Conservation (phyloP, 2,797 vertebrate genomes). For the Cetoscarus ocellatus region DNA sequence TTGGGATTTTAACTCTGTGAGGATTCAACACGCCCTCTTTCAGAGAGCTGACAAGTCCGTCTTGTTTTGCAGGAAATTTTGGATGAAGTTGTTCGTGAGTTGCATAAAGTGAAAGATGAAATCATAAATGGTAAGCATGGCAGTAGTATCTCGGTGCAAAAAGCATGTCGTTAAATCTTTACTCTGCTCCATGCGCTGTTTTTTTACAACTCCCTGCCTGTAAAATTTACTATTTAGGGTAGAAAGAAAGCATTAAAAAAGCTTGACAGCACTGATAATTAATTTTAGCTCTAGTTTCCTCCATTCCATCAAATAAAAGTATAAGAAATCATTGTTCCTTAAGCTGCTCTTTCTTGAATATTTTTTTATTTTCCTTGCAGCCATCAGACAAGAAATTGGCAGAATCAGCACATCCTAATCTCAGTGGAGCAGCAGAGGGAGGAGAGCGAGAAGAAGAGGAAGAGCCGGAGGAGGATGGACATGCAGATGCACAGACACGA, state of each 20-base stretch:
- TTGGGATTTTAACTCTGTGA: not conserved
- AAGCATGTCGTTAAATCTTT: conserved; percentile 7
- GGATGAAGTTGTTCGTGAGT: conserved; percentile 98
- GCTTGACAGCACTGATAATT: not conserved
- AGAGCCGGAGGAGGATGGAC: conserved; percentile 78
- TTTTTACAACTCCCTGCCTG: conserved; percentile 2
- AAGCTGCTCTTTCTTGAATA: not conserved
- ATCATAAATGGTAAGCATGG: conserved; percentile 95
- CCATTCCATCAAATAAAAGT: not conserved
- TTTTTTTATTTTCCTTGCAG: conserved; percentile 66
- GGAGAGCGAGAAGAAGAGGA: conserved; percentile 71
- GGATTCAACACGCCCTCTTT: not conserved
- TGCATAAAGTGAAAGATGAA: conserved; percentile 99
- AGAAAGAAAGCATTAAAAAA: not conserved
- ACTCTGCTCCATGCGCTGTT: not conserved
- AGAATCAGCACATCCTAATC: conserved; percentile 95
- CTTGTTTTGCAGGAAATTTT: conserved; percentile 92
- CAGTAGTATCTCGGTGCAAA: not conserved
- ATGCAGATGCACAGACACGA: conserved; percentile 83
- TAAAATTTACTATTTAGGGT: not conserved
- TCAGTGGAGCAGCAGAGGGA: conserved; percentile 74
- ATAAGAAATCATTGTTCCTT: not conserved
- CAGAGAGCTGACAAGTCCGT: not conserved
- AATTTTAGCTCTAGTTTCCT: not conserved
- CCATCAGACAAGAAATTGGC: conserved; percentile 98